Conservation (phyloP, 2,888 invertebrate genomes). For the Tortricodes alternella region DNA sequence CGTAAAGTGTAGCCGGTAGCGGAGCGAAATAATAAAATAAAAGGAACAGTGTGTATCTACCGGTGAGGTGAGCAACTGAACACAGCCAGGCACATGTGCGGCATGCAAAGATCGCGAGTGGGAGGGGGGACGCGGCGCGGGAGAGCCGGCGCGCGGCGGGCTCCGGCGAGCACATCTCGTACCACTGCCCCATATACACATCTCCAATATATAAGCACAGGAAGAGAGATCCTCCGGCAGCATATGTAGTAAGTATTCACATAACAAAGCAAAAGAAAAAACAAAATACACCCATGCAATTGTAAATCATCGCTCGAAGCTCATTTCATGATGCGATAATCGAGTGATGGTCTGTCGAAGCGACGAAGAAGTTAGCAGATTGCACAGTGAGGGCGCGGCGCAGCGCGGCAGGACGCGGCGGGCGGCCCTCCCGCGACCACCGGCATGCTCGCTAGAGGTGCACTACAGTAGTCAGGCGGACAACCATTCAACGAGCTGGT, state of each 20-base stretch:
- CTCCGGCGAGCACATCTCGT: constrained; percentile 55
- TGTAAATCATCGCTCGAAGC: constrained; percentile 60
- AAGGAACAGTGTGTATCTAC: constrained; percentile 78
- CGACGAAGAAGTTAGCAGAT: constrained; percentile 56
- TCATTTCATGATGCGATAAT: constrained; percentile 61
- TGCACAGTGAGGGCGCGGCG: constrained; percentile 39
- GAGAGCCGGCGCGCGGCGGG: constrained; percentile 45
- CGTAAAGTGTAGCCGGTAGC: constrained; percentile 76
- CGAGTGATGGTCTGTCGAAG: constrained; percentile 57
- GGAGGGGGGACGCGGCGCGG: constrained; percentile 69
- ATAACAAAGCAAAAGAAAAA: constrained; percentile 82
- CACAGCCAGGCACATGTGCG: constrained; percentile 82
- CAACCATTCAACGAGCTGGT: constrained; percentile 79
- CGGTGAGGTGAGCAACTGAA: constrained; percentile 82
- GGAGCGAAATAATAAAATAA: constrained; percentile 76
- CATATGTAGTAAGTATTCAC: constrained; percentile 67
- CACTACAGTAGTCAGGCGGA: constrained; percentile 79
- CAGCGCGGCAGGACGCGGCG: constrained; percentile 36
- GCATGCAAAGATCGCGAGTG: constrained; percentile 75
- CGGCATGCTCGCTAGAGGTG: constrained; percentile 72
- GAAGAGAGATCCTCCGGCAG: constrained; percentile 66
- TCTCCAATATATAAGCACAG: constrained; percentile 61
- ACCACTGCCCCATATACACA: constrained; percentile 57
- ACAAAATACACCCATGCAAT: constrained; percentile 78
- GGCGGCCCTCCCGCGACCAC: constrained; percentile 47